Evolutionary conservation across 2,113 vertebrate species (phyloP).

Genomic region (Cygnus buccinator): DNA sequence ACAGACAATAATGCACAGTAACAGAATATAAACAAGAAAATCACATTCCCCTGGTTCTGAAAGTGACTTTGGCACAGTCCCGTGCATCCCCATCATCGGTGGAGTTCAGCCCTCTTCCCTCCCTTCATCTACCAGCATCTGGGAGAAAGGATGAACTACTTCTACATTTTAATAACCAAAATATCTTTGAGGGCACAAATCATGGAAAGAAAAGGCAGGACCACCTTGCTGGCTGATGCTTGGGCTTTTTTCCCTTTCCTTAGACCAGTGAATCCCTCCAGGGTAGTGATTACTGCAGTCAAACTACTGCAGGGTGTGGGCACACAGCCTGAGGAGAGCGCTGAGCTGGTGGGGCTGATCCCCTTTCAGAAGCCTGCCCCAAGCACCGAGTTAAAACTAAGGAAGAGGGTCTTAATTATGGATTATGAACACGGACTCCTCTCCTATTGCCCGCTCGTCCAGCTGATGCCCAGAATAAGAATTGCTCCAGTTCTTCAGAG

Average conservation of each 20-base stretch:
- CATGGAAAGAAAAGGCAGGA: not conserved
- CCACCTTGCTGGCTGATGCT: not conserved
- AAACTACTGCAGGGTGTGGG: not conserved
- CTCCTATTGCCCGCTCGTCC: fast-evolving
- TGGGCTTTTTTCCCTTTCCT: not conserved
- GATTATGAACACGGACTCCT: not conserved
- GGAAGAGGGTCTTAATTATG: not conserved
- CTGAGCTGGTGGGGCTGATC: not conserved
- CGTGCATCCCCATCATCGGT: not conserved
- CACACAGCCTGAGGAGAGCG: not conserved
- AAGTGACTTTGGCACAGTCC: not conserved
- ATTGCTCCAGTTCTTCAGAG: not conserved
- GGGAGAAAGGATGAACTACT: not conserved
- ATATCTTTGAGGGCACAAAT: not conserved
- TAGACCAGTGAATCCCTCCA: not conserved
- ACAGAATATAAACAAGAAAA: not conserved
- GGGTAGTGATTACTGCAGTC: not conserved
- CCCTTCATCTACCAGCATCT: not conserved
- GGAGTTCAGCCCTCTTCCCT: not conserved
- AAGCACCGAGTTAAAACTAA: not conserved
- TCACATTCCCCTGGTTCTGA: not conserved
- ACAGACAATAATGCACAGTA: not conserved
- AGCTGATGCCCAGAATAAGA: not conserved
- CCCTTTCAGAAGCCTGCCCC: not conserved
- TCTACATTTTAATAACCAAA: slow-evolving; percentile 14